These are phyloP conservation scores for Teleogryllus occipitalis DNA, from an alignment of 1,140 invertebrate species.

Conservation along the genomic window DNA sequence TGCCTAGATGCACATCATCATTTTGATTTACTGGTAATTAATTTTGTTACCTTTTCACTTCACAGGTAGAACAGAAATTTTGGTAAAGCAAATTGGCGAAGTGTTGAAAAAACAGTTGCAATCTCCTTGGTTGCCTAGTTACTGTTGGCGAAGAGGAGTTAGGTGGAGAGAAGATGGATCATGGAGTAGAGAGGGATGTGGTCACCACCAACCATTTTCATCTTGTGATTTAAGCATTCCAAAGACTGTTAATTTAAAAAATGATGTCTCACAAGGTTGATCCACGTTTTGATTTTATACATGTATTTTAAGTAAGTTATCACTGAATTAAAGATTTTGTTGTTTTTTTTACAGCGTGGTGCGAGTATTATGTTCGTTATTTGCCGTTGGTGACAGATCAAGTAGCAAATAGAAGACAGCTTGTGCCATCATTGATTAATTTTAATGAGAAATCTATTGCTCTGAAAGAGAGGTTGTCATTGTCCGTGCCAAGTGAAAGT, in stretches of 20 bases:
- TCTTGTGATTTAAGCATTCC: constrained; percentile 19
- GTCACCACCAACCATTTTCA: constrained; percentile 17
- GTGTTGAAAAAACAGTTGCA: constrained; percentile 31
- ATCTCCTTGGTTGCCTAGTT: constrained; percentile 38
- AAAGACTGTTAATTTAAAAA: constrained; percentile 24
- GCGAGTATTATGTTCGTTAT: constrained; percentile 41
- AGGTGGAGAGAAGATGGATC: constrained; percentile 25
- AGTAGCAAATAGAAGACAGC: constrained; percentile 32
- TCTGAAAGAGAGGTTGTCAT: not conserved
- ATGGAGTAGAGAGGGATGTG: constrained; percentile 22
- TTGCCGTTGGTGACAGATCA: constrained; percentile 44
- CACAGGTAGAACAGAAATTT: constrained; percentile 29
- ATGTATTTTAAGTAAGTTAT: not conserved
- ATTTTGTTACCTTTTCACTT: not conserved
- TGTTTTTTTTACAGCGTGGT: constrained; percentile 35
- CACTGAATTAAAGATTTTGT: not conserved
- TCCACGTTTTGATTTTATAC: not conserved
- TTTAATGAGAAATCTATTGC: constrained; percentile 32
- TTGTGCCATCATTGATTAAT: constrained; percentile 44
- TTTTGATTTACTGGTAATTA: not conserved
- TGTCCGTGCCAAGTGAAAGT: not conserved
- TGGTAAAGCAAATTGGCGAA: constrained; percentile 34
- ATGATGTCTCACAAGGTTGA: constrained; percentile 13
- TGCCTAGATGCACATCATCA: not conserved
- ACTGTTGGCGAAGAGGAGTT: constrained; percentile 35